phyloP scores from a whole-genome alignment of 2,888 invertebrate genomes.

The Aleiodes leptofemur region DNA sequence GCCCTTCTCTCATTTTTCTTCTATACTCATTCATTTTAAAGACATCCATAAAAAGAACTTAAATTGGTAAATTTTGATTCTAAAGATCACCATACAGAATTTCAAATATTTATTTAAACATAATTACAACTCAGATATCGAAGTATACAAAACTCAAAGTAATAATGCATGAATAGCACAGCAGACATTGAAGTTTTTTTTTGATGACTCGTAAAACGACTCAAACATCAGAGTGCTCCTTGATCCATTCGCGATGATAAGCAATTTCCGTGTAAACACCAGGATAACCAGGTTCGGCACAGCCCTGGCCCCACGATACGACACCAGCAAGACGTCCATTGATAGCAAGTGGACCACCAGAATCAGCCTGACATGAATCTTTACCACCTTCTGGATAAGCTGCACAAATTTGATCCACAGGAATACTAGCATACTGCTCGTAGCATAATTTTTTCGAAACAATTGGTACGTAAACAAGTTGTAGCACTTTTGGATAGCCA shows the following conservation, averaged over 20 bases:
- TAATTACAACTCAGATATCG: too few relatives aligned
- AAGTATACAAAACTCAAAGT: background rate
- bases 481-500: constrained; percentile 63
- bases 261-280: constrained; percentile 76
- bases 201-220: too few relatives aligned
- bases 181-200: too few relatives aligned
- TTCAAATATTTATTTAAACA: too few relatives aligned
- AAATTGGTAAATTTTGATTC: too few relatives aligned
- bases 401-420: constrained; percentile 77
- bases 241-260: constrained; percentile 74
- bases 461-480: constrained; percentile 78
- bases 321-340: constrained; percentile 58
- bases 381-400: constrained; percentile 78
- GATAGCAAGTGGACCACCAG: constrained; percentile 60
- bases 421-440: constrained; percentile 55
- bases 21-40: too few relatives aligned
- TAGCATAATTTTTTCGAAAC: constrained; percentile 76
- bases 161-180: background rate
- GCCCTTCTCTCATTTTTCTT: too few relatives aligned
- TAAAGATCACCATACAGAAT: too few relatives aligned
- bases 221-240: constrained; percentile 29
- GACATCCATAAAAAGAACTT: too few relatives aligned
- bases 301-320: too few relatives aligned
- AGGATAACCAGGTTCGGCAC: constrained; percentile 73
- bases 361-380: constrained; percentile 61